These are phyloP conservation scores for Cochlearius cochlearius DNA, from an alignment of 2,113 vertebrate species.

Conservation along the genomic window DNA sequence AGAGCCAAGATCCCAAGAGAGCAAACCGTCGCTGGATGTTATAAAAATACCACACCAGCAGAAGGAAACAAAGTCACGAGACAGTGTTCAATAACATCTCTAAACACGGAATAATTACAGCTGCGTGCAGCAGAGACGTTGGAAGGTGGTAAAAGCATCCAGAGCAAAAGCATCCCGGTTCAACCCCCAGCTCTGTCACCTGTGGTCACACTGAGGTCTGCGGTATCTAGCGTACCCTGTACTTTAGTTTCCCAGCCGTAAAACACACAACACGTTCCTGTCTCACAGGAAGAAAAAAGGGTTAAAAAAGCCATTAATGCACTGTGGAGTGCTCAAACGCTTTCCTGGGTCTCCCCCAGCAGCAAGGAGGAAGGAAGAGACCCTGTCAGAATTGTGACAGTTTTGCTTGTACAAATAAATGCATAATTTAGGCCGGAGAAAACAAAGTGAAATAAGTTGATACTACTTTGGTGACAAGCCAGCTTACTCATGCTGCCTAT, in stretches of 20 bases:
- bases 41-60: neutral
- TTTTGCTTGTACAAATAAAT: neutral
- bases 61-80: neutral
- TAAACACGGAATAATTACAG: neutral
- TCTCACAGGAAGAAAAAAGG: neutral
- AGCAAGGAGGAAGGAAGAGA: neutral
- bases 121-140: neutral
- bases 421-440: neutral
- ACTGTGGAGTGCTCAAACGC: neutral
- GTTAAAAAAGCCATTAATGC: neutral
- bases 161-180: neutral
- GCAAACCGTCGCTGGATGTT: neutral
- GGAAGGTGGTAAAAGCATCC: neutral
- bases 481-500: neutral
- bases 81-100: neutral
- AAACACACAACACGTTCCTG: neutral
- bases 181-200: neutral
- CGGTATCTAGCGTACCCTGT: neutral
- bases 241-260: neutral
- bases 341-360: neutral
- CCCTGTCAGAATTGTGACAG: neutral
- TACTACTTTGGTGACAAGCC: neutral
- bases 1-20: neutral
- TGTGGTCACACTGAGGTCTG: neutral
- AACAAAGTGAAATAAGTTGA: neutral